Evolutionary conservation across 2,888 invertebrate species (phyloP).

Genomic region (Drosophila quinaria): DNA sequence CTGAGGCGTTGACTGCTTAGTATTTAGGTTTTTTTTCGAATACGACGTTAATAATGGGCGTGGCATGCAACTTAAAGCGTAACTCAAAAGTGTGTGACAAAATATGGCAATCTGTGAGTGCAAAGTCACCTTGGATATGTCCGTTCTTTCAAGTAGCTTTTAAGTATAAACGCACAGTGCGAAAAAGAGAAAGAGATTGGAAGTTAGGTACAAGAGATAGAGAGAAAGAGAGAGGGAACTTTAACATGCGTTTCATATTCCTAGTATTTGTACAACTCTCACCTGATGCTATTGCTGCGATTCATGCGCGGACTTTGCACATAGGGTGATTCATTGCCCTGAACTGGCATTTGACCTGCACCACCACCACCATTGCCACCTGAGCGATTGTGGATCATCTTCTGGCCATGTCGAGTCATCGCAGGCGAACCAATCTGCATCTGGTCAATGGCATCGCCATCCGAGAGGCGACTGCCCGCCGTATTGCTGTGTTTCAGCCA

Average conservation of each 20-base stretch:
- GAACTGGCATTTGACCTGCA: conserved; percentile 56
- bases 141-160: conserved; percentile 95
- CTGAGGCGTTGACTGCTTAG: conserved; percentile 38
- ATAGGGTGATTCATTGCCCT: conserved; percentile 84
- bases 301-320: conserved; percentile 90
- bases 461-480: conserved; percentile 92
- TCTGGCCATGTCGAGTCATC: conserved; percentile 86
- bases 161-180: conserved; percentile 77
- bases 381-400: conserved; percentile 84
- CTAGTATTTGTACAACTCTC: conserved; percentile 77
- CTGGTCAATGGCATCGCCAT: conserved; percentile 95
- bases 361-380: conserved; percentile 43
- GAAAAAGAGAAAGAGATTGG: conserved; percentile 10
- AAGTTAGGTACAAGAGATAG: conserved; percentile 17
- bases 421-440: conserved; percentile 91
- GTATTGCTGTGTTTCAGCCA: conserved; percentile 95
- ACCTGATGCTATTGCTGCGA: conserved; percentile 97
- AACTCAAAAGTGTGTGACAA: conserved; percentile 37
- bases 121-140: conserved; percentile 92
- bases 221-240: conserved; percentile 13
- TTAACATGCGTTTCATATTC: conserved; percentile 22
- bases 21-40: conserved; percentile 26
- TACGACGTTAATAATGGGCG: conserved; percentile 36
- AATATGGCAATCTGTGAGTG: conserved; percentile 26
- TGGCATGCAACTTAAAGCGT: conserved; percentile 42